Evolutionary conservation across 1,140 invertebrate genomes (phyloP), one percentile per base, ranked within the genome.

Genomic region (Ephestia elutella): DNA sequence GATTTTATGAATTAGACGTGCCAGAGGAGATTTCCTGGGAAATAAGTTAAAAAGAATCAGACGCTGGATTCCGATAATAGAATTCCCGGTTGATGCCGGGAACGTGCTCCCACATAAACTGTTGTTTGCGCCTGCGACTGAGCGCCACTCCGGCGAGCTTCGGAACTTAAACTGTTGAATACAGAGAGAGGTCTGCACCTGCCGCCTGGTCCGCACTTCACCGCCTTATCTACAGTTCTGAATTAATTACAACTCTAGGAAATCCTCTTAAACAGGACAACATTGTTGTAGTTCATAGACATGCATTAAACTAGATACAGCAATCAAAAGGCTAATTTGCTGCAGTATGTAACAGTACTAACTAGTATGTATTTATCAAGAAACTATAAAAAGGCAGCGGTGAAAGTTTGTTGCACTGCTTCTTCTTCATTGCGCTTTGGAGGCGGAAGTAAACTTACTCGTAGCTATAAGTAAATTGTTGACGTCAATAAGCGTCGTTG

Each of bases 31-130:
- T 9, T 50, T 21, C 50, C n/a, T 56, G 21, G 49, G 28, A 28
- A 51, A 7, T 28, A 28, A 25, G 9, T 53, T 53, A 13, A 25
- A 50, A 53, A 53, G 50, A 53, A 53, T 25, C 50, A 53, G 50
- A 28, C 50, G 19, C 21, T 25, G 18, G 35, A 28, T 63, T 55
- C 49, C 48, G 56, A 65, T 53, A 62, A 60, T 62, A 58, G 49
- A 57, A 28, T 62, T 49, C 49, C 28, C 50, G 54, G 65, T 57
- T 66, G 66, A 63, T 71, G 63, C 68, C 60, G 60, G 49, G 56
- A 67, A 71, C 71, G 71, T 74, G 68, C 72, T 71, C 70, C 66
- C 62, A 74, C 73, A 76, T 76, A 71, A 76, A 65, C 67, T 63
- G 60, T 64, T 74, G 65, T 68, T 65, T 66, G 64, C 54, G 57